Percentiles rank a stretch among this genome's conserved stretches.
Evolutionary conservation across 2,113 vertebrate species (phyloP).

Genomic region (Callopanchax toddi): DNA sequence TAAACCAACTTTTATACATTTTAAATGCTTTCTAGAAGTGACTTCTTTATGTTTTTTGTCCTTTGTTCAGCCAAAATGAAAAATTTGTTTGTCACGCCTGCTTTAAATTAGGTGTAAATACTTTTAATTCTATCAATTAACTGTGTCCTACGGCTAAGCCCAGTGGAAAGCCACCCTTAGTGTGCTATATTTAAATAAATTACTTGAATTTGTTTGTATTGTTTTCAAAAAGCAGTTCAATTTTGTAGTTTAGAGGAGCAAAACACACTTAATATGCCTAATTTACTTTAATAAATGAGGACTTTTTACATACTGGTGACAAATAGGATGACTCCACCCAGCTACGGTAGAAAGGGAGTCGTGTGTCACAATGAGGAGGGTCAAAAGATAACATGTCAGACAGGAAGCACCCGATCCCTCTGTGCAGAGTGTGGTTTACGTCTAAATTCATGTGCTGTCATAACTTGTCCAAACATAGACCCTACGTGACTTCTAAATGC

Average conservation of each 20-base stretch:
- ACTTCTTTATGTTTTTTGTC: too few species aligned
- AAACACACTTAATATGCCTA: constrained; percentile 1
- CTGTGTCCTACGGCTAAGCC: constrained; percentile 16
- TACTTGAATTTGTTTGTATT: not conserved
- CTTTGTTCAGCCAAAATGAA: too few species aligned
- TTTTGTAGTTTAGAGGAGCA: constrained; percentile 3
- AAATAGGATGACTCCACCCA: constrained; percentile 7
- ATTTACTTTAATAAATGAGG: not conserved
- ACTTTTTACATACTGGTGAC: not conserved
- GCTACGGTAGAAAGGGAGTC: constrained; percentile 39
- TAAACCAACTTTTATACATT: too few species aligned
- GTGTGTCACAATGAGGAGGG: constrained; percentile 5
- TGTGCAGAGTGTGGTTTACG: constrained; percentile 44
- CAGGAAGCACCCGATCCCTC: constrained; percentile 52
- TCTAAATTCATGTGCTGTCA: constrained; percentile 40
- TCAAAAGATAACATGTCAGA: constrained; percentile 29
- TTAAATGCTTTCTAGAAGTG: too few species aligned
- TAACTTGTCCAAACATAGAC: constrained; percentile 51
- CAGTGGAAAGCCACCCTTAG: constrained; percentile 21
- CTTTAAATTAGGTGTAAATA: not conserved
- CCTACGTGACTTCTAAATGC: constrained; percentile 33
- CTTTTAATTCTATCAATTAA: not conserved
- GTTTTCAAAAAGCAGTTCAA: constrained; percentile 19
- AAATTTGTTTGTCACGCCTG: not conserved
- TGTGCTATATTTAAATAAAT: constrained; percentile 12